phyloP scores from a whole-genome alignment of 92 coral and sea anemone genomes.

The Epizoanthus fatuus region DNA sequence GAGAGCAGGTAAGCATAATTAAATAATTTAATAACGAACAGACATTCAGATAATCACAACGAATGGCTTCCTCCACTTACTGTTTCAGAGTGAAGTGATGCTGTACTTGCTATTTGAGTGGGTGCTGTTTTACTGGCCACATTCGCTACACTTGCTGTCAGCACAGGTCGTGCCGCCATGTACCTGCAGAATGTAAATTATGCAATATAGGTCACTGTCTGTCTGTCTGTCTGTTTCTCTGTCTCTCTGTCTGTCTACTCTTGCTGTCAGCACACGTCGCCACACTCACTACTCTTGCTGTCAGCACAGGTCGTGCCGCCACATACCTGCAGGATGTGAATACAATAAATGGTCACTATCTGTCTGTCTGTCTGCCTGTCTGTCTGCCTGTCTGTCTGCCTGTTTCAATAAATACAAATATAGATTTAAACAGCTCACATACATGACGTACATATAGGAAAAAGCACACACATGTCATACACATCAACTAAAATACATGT shows the following conservation, averaged over 20 bases:
- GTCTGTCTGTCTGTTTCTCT: background rate
- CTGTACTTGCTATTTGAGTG: slow-evolving; percentile 54
- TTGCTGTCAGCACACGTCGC: no score
- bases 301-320: slow-evolving; percentile 65
- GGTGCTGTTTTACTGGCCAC: slow-evolving; percentile 39
- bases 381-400: no score
- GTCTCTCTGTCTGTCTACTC: no score
- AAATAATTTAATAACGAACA: no score
- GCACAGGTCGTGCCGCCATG: slow-evolving; percentile 82
- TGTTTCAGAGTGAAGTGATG: slow-evolving; percentile 73
- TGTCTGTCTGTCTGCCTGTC: background rate
- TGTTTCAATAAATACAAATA: no score
- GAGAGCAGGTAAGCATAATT: no score
- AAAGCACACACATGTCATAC: no score
- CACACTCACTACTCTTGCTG: no score
- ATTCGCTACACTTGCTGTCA: slow-evolving; percentile 51
- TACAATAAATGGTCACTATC: background rate
- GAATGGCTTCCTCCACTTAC: slow-evolving; percentile 45
- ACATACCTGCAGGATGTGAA: slow-evolving; percentile 75
- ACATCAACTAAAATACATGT: background rate
- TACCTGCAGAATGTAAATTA: slow-evolving; percentile 70
- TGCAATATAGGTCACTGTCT: background rate
- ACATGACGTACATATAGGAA: no score
- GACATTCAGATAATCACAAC: background rate
- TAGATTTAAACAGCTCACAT: no score